phyloP scores from a whole-genome alignment of 2,888 invertebrate species.

The Bembecia ichneumoniformis region DNA sequence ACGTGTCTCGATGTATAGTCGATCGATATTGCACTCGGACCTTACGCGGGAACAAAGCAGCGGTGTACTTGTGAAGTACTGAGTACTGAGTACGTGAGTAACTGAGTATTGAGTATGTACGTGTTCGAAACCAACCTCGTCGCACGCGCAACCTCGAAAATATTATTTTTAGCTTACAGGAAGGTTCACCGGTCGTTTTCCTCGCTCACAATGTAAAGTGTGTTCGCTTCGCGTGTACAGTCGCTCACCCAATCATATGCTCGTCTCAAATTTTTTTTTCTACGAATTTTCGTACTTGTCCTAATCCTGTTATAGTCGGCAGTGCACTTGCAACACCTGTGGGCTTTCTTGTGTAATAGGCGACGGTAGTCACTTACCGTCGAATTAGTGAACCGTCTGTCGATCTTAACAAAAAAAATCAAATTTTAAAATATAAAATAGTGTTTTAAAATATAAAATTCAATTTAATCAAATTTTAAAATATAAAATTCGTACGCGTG shows the following conservation, averaged over 20 bases:
- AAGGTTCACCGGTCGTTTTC: constrained; percentile 60
- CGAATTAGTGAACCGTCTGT: no score
- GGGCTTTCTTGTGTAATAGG: no score
- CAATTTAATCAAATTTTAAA: no score
- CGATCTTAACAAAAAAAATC: no score
- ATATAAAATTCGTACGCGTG: no score
- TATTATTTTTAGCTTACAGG: constrained; percentile 61
- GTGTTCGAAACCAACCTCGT: constrained; percentile 28
- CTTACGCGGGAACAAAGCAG: constrained; percentile 44
- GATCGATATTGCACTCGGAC: constrained; percentile 13
- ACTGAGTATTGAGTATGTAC: constrained; percentile 17
- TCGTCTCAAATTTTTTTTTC: not conserved
- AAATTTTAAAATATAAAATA: no score
- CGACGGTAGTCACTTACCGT: no score
- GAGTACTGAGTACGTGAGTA: no score
- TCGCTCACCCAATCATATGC: constrained; percentile 33
- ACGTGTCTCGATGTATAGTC: not conserved
- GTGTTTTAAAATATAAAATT: no score
- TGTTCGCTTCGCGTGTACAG: constrained; percentile 4
- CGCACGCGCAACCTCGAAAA: constrained; percentile 62
- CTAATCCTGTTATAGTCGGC: no score
- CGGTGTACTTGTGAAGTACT: constrained; percentile 12
- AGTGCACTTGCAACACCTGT: no score
- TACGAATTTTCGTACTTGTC: no score
- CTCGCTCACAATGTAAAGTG: constrained; percentile 24